Base-by-base conservation (phyloP, 2,797 vertebrate species). In the Gouania willdenowi region DNA sequence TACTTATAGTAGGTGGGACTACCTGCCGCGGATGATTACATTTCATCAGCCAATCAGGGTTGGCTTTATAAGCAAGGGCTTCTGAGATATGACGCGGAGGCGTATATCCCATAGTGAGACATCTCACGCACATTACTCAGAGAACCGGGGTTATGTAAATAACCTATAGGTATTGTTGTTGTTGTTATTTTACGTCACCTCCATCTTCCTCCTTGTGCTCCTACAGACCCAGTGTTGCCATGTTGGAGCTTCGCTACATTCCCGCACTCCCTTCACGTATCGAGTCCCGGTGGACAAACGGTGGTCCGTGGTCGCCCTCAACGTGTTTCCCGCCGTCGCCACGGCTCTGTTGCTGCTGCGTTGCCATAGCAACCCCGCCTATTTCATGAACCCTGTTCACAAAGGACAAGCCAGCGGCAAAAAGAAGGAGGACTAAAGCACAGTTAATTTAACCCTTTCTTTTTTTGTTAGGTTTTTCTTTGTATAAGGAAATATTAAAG, bases 211-310 rank as follows among this genome's bases (percentile, higher is more conserved):
- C 7, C n/a, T 0, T 26, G 30, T 4, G 35, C 32, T 19, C 27
- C 40, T 41, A 14, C 84, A 98, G 96, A 88, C 86, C 1, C 94
- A 98, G 82, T 98, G 94, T 87, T 86, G 91, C n/a, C 93, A 98
- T 53, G 66, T 93, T n/a, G 92, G 92, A 4, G 91, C 89, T 2
- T 96, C 94, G 6, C 59, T 92, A 27, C 95, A 98, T 71, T 50
- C 81, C 6, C 89, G 90, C 11, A 98, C 96, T 1, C 88, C 95
- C 7, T 97, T 91, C 76, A 95, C 94, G 0, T 98, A 98, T 81
- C 86, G 94, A 11, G 86, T 92, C 50, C 94, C 95, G 0, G 81
- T 89, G 25, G 92, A 94, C 1, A 75, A 86, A 34, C 86, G 89
- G 80, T 70, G 81, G 66, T 35, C 57, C 5, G 90, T 97, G 51